Evolutionary conservation across 1,140 invertebrate species (phyloP).

Genomic region (Euura lappo): DNA sequence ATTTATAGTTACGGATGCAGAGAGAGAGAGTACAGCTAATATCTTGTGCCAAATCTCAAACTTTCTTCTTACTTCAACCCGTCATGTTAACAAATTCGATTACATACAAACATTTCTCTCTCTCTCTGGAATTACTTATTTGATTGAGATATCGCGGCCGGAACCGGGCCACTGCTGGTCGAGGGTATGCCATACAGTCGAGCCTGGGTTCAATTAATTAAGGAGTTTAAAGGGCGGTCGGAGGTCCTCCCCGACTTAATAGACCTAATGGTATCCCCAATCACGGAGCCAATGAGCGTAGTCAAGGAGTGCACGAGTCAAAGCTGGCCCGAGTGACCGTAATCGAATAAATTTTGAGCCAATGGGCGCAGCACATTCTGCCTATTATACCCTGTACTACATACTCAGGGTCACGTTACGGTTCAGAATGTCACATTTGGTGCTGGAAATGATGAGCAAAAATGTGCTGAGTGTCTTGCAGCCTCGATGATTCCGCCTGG

Average conservation of each 20-base stretch:
- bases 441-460: too few species aligned
- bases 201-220: constrained; percentile 30
- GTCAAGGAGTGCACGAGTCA: constrained; percentile 9
- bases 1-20: too few species aligned
- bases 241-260: constrained; percentile 12
- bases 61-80: not conserved
- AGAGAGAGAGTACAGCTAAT: too few species aligned
- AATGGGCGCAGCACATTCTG: not conserved
- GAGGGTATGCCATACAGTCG: constrained; percentile 17
- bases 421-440: too few species aligned
- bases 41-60: too few species aligned
- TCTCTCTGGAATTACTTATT: not conserved
- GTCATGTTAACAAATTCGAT: not conserved
- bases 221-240: constrained; percentile 24
- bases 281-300: constrained; percentile 12
- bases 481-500: too few species aligned
- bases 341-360: constrained; percentile 33
- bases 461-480: too few species aligned
- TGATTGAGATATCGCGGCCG: not conserved
- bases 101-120: not conserved
- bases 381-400: too few species aligned
- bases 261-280: constrained; percentile 21
- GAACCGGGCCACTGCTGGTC: not conserved
- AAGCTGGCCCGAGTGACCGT: constrained; percentile 19
- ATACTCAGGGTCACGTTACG: too few species aligned